A percentile compares a stretch with the other conserved stretches of the same genome.
Conservation (phyloP, 2,888 invertebrate species). For the Isoperla grammatica region DNA sequence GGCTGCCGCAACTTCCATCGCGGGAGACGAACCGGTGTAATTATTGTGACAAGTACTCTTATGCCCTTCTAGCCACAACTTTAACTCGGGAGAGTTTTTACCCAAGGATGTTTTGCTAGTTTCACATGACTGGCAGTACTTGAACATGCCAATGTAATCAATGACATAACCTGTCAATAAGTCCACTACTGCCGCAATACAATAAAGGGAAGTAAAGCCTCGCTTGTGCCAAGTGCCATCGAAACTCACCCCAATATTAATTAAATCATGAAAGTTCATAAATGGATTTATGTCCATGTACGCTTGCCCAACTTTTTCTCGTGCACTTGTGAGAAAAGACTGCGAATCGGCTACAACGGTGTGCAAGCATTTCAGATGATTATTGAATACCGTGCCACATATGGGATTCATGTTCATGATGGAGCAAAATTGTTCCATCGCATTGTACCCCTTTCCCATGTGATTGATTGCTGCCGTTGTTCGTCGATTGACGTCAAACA, state of each 20-base stretch:
- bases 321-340: neutral
- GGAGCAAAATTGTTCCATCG: neutral
- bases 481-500: neutral
- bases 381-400: neutral
- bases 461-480: neutral
- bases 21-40: slow-evolving; percentile 1
- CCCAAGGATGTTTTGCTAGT: neutral
- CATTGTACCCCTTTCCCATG: neutral
- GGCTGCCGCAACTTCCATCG: neutral
- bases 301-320: neutral
- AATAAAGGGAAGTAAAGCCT: slow-evolving; percentile 20
- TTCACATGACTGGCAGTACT: neutral
- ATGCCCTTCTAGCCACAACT: neutral
- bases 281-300: neutral
- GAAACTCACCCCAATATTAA: neutral
- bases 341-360: neutral
- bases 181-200: neutral
- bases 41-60: neutral
- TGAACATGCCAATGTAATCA: neutral
- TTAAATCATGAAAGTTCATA: neutral
- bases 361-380: neutral
- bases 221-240: neutral
- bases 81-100: neutral
- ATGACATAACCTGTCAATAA: neutral
- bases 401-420: neutral